Conservation (phyloP, 1,140 invertebrate species). For the Cryptotermes secundus region DNA sequence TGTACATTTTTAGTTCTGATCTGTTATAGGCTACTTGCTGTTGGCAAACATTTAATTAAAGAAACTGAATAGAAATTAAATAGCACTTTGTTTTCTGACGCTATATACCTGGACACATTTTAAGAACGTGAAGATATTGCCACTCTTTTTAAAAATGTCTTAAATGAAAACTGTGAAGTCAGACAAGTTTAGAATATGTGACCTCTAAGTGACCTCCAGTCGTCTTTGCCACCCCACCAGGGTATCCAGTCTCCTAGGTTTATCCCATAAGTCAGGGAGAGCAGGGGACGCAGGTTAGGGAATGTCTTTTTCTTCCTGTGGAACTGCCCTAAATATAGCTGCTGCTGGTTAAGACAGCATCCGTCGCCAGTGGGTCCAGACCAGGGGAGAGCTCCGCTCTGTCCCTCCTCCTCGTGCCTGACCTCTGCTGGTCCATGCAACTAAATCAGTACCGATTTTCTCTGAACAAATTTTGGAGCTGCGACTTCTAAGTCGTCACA, state of each 20-base stretch:
- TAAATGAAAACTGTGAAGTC: neutral
- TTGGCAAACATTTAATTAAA: no score
- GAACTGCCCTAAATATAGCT: constrained; percentile 2
- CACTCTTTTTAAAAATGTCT: neutral
- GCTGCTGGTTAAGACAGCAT: neutral
- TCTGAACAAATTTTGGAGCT: no score
- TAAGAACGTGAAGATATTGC: no score
- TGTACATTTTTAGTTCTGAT: no score
- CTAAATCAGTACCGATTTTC: no score
- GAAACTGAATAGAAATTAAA: no score
- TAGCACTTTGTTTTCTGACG: no score
- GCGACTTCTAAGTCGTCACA: no score
- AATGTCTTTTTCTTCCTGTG: constrained; percentile 12
- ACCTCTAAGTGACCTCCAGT: neutral
- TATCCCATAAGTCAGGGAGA: neutral
- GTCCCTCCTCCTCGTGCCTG: neutral
- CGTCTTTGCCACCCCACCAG: neutral
- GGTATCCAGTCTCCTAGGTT: constrained; percentile 8
- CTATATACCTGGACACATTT: neutral
- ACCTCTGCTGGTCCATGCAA: neutral
- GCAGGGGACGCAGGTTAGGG: neutral
- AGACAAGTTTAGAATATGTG: neutral
- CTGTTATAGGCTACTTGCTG: no score
- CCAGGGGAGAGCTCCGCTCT: neutral
- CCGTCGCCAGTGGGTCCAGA: neutral